Percentiles rank a stretch among this genome's conserved stretches.
Evolutionary conservation across 2,113 vertebrate genomes (phyloP).

Genomic region (Heloderma charlesbogerti): DNA sequence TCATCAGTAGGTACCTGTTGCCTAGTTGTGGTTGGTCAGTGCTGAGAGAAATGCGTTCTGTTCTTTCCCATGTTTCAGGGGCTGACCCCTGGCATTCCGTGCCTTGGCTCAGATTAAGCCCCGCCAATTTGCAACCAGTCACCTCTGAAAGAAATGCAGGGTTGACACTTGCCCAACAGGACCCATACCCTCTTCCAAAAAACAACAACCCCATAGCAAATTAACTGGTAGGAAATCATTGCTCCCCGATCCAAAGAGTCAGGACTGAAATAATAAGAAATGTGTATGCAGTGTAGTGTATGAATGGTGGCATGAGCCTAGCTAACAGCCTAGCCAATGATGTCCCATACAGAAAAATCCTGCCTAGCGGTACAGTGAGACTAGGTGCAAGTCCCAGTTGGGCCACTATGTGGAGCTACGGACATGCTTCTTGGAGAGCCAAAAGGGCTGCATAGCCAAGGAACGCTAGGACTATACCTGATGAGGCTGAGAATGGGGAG

Average conservation of each 20-base stretch:
- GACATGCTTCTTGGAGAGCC: not conserved
- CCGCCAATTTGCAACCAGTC: not conserved
- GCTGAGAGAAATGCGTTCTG: no score
- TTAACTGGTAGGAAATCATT: not conserved
- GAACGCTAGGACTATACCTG: no score
- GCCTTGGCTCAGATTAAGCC: not conserved
- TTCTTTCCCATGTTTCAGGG: not conserved
- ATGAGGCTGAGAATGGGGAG: constrained; percentile 16
- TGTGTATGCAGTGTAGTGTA: not conserved
- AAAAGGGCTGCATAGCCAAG: not conserved
- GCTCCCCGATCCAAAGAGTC: not conserved
- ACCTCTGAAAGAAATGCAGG: no score
- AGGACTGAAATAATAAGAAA: not conserved
- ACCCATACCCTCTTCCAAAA: not conserved
- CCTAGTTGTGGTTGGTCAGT: not conserved
- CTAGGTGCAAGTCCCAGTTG: not conserved
- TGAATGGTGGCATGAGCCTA: not conserved
- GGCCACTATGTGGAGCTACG: not conserved
- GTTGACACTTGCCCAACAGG: not conserved
- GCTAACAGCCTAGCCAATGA: not conserved
- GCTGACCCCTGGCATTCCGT: not conserved
- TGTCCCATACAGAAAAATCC: not conserved
- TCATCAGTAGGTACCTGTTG: not conserved
- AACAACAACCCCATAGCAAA: not conserved
- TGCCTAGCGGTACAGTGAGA: no score